These are phyloP conservation scores for Iguana delicatissima DNA, from an alignment of 2,797 vertebrate species.

Conservation along the genomic window DNA sequence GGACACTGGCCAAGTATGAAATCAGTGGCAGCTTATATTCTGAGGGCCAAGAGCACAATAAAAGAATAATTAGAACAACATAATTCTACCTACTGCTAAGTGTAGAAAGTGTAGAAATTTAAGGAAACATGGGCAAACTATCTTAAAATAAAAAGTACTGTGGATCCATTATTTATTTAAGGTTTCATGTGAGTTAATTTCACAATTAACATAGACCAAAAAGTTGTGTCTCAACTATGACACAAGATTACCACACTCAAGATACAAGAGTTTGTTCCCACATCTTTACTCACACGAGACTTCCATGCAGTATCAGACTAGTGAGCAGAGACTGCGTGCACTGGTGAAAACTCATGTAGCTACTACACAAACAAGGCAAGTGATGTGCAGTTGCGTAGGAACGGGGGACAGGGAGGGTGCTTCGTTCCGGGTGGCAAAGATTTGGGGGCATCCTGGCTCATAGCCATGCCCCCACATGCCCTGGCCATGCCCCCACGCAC, in stretches of 20 bases:
- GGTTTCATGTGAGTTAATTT: not conserved
- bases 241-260: not conserved
- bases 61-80: not conserved
- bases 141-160: not conserved
- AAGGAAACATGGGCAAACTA: not conserved
- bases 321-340: constrained; percentile 23
- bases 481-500: no score
- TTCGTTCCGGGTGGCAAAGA: no score
- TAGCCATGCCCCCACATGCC: no score
- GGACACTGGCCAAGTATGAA: not conserved
- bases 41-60: not conserved
- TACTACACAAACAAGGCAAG: not conserved
- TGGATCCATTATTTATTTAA: constrained; percentile 5
- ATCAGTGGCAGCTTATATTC: not conserved
- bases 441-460: no score
- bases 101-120: no score
- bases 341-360: constrained; percentile 4
- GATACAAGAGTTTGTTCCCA: not conserved
- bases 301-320: not conserved
- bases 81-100: not conserved
- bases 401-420: no score
- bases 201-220: not conserved
- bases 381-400: not conserved
- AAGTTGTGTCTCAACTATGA: not conserved
- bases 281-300: not conserved